These are phyloP conservation scores for Seriola aureovittata DNA, from an alignment of 2,113 vertebrate species.

Conservation along the genomic window DNA sequence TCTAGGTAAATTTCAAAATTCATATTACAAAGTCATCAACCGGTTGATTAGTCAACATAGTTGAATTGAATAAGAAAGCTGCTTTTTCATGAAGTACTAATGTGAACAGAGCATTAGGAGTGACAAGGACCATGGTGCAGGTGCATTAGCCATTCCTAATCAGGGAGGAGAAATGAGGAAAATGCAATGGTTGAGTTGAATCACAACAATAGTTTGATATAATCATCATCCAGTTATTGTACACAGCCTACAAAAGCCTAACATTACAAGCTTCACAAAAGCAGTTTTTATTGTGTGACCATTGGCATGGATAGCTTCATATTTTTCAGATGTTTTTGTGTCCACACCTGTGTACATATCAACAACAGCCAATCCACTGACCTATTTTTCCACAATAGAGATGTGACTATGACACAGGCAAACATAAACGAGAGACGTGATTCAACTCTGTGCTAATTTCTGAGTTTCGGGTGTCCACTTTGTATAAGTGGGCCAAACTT, in stretches of 20 bases:
- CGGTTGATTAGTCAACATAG: not conserved
- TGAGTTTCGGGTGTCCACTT: not conserved
- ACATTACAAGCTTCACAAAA: not conserved
- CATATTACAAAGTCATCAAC: not conserved
- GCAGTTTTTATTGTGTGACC: not conserved
- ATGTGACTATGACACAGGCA: not conserved
- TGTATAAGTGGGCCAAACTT: not conserved
- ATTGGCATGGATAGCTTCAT: not conserved
- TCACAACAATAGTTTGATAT: not conserved
- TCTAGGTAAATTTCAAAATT: not conserved
- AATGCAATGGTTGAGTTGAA: not conserved
- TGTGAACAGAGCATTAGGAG: not conserved
- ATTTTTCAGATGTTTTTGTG: not conserved
- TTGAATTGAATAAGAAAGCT: not conserved
- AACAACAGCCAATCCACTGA: slow-evolving; percentile 1
- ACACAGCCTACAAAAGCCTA: not conserved
- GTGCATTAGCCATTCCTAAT: not conserved
- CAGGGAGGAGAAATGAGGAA: not conserved
- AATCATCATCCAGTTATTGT: not conserved
- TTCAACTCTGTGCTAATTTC: not conserved
- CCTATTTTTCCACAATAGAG: not conserved
- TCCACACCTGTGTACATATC: not conserved
- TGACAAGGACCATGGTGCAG: not conserved
- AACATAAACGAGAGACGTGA: not conserved
- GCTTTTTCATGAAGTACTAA: not conserved